Conservation (phyloP, 2,888 invertebrate genomes). For the Scelioninae gen. 1 region DNA sequence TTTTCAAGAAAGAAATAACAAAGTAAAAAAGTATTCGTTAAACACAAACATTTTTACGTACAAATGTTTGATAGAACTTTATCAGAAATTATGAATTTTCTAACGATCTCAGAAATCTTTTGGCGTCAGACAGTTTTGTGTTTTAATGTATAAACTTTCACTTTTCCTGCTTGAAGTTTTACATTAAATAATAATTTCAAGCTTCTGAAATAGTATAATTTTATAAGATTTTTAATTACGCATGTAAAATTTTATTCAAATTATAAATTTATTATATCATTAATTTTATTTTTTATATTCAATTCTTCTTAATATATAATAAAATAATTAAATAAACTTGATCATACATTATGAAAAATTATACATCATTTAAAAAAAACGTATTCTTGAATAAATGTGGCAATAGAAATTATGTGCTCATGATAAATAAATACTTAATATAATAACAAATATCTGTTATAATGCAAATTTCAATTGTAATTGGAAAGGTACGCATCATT, state of each 20-base stretch:
- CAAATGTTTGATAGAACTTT: slow-evolving; percentile 27
- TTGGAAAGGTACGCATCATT: slow-evolving; percentile 19
- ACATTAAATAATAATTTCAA: slow-evolving; percentile 42
- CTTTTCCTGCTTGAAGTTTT: slow-evolving; percentile 40
- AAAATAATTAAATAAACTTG: too few species aligned
- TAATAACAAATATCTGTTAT: neutral
- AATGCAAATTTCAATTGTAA: slow-evolving; percentile 16
- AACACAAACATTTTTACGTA: slow-evolving; percentile 5
- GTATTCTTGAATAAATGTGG: too few species aligned
- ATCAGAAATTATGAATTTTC: slow-evolving; percentile 32
- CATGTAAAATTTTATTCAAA: slow-evolving; percentile 15
- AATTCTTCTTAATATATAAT: too few species aligned
- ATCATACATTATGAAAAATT: too few species aligned
- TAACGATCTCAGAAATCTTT: slow-evolving; percentile 38
- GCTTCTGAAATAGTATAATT: slow-evolving; percentile 14
- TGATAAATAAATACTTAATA: neutral
- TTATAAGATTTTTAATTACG: slow-evolving; percentile 5
- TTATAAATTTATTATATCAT: neutral
- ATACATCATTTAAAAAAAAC: too few species aligned
- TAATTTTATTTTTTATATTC: too few species aligned
- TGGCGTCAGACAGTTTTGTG: slow-evolving; percentile 26
- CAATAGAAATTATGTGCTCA: too few species aligned
- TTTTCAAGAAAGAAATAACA: neutral
- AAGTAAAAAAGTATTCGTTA: neutral
- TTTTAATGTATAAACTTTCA: slow-evolving; percentile 61